phyloP scores from a whole-genome alignment of 2,113 vertebrate genomes.

The Chlorocebus sabaeus region DNA sequence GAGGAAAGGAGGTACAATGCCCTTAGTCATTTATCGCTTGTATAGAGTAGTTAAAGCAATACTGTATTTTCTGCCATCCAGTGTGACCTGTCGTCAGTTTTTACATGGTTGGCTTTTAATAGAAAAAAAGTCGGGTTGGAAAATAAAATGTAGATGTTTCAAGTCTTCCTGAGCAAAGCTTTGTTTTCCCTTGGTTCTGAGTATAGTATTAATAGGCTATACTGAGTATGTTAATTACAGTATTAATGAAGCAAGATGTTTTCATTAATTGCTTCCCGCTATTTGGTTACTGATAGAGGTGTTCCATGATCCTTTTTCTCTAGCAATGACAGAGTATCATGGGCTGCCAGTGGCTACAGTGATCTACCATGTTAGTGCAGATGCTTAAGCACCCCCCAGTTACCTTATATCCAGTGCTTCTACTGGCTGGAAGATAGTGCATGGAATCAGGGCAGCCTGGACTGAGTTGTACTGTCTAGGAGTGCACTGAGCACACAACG shows the following conservation, averaged over 20 bases:
- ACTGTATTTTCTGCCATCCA: background rate
- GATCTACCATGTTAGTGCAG: background rate
- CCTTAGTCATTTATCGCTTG: background rate
- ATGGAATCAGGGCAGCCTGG: background rate
- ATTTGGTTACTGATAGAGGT: background rate
- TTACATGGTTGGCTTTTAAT: background rate
- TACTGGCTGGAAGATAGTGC: background rate
- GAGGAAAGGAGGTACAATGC: background rate
- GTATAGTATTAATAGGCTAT: background rate
- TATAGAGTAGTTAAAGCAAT: background rate
- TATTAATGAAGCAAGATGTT: background rate
- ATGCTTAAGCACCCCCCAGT: background rate
- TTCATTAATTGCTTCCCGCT: background rate
- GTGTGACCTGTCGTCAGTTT: background rate
- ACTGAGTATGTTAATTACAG: no score
- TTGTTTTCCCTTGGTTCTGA: constrained; percentile 13
- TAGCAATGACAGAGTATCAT: background rate
- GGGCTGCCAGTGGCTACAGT: background rate
- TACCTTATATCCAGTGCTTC: background rate
- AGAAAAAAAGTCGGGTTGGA: background rate
- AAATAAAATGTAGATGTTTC: background rate
- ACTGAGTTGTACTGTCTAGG: background rate
- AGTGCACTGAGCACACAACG: background rate
- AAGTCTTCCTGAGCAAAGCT: background rate
- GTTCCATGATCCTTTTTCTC: background rate